Conservation (phyloP, 2,113 vertebrate genomes). For the Entelurus aequoreus region DNA sequence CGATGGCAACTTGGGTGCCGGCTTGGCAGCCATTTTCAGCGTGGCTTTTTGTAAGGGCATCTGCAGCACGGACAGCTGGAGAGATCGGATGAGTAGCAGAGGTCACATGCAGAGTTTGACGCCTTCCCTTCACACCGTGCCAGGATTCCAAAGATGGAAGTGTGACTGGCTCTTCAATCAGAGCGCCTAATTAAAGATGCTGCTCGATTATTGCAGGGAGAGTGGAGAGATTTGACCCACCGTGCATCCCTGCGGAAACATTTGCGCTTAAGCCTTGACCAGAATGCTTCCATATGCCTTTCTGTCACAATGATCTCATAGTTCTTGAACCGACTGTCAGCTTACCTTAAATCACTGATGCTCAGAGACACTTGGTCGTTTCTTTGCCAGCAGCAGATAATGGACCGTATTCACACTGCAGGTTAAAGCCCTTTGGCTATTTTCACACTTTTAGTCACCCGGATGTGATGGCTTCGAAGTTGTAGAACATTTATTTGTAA, state of each 20-base stretch:
- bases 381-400: background rate
- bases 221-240: constrained; percentile 1
- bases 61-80: constrained; percentile 6
- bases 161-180: background rate
- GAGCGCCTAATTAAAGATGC: constrained; percentile 3
- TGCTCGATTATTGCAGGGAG: too few relatives aligned
- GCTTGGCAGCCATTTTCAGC: constrained; percentile 5
- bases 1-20: background rate
- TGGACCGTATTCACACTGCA: background rate
- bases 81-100: background rate
- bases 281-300: background rate
- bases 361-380: background rate
- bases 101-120: constrained; percentile 1
- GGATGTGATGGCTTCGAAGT: too few relatives aligned
- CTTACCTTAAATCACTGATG: background rate
- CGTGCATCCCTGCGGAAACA: background rate
- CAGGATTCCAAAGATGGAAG: constrained; percentile 7
- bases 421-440: background rate
- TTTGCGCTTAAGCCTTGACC: background rate
- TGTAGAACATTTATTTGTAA: too few relatives aligned
- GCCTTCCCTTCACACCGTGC: constrained; percentile 1
- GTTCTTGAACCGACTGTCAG: background rate
- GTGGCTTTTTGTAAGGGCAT: background rate
- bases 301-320: background rate
- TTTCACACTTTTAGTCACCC: too few relatives aligned